phyloP scores from a whole-genome alignment of 2,113 vertebrate genomes.

The Hippopotamus amphibius region DNA sequence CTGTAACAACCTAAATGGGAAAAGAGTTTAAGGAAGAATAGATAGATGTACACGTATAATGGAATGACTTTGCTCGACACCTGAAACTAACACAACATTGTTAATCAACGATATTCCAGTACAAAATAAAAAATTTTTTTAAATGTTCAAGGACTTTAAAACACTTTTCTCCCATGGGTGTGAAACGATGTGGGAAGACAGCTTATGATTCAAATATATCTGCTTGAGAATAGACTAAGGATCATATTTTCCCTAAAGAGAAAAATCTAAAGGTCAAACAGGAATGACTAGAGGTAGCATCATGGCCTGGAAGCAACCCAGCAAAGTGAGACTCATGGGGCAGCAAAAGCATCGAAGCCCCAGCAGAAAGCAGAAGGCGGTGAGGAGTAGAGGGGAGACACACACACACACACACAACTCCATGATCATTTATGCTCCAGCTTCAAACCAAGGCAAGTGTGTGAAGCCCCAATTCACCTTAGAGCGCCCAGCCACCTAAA shows the following conservation, averaged over 20 bases:
- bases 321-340: not conserved
- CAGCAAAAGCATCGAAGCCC: not conserved
- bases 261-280: conserved; percentile 61
- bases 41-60: not conserved
- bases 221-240: not conserved
- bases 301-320: not conserved
- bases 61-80: not conserved
- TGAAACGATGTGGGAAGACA: not conserved
- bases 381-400: not conserved
- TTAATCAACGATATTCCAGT: not conserved
- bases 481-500: not conserved
- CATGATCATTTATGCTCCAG: not conserved
- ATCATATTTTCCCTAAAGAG: conserved; percentile 57
- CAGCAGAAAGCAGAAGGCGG: not conserved
- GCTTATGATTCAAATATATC: not conserved
- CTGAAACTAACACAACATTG: not conserved
- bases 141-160: not conserved
- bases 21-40: not conserved
- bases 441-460: not conserved
- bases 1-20: not conserved
- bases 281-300: not conserved
- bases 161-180: not conserved
- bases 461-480: not conserved
- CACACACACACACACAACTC: not conserved
- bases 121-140: not conserved